These are phyloP conservation scores for pig (Sus scrofa) DNA, from an alignment of 2,113 vertebrate species.

Conservation along the genomic window DNA sequence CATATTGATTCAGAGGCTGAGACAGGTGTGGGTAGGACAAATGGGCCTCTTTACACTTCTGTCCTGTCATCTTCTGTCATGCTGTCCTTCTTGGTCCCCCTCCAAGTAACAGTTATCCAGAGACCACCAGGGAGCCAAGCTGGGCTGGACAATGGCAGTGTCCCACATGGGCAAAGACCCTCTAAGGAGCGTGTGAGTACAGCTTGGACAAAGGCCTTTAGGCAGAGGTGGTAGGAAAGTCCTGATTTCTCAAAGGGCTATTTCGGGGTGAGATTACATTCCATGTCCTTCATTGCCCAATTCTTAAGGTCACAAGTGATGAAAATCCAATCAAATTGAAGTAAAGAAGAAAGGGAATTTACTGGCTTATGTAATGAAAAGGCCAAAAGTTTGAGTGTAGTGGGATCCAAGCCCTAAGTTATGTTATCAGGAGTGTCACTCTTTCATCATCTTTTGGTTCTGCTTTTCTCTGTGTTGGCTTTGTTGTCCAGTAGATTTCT, in stretches of 20 bases:
- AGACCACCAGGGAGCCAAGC: not conserved
- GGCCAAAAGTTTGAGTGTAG: not conserved
- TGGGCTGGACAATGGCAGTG: not conserved
- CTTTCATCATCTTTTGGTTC: constrained; percentile 46
- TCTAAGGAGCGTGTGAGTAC: rapidly evolving
- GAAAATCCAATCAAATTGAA: not conserved
- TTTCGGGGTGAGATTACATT: not conserved
- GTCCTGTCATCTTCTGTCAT: not conserved
- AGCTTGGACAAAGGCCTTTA: not conserved
- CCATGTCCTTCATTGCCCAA: not conserved
- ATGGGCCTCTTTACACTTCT: not conserved
- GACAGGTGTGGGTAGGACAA: not conserved
- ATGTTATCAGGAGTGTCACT: not conserved
- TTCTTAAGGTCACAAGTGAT: not conserved
- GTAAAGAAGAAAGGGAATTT: constrained; percentile 28
- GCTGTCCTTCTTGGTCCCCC: not conserved
- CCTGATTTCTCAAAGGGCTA: no score
- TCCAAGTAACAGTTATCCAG: no score
- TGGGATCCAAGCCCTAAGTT: not conserved
- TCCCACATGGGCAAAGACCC: not conserved
- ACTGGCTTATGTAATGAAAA: constrained; percentile 18
- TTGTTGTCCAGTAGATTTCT: not conserved
- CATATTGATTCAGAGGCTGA: not conserved
- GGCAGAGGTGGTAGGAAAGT: not conserved
- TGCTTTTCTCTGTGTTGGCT: constrained; percentile 30